Conservation (phyloP, 2,888 invertebrate species). For the Charanyca ferruginea region DNA sequence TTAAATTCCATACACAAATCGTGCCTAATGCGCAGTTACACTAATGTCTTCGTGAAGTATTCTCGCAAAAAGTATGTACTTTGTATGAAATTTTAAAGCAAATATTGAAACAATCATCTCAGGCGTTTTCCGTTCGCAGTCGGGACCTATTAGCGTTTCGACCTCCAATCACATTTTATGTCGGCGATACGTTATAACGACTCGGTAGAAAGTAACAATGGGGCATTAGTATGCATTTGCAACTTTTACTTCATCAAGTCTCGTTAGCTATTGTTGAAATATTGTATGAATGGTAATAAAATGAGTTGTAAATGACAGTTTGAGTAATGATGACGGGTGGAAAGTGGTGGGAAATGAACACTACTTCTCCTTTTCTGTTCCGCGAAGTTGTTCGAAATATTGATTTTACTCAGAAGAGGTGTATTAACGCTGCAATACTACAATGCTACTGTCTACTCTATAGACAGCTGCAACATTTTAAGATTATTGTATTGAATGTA, state of each 20-base stretch:
- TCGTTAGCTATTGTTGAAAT: slow-evolving; percentile 76
- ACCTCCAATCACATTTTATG: slow-evolving; percentile 73
- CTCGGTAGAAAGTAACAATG: slow-evolving; percentile 80
- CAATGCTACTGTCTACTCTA: not conserved
- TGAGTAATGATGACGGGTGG: slow-evolving; percentile 71
- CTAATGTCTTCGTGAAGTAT: slow-evolving; percentile 54
- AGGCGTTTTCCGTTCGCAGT: slow-evolving; percentile 62
- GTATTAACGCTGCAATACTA: slow-evolving; percentile 16
- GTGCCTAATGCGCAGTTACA: slow-evolving; percentile 47
- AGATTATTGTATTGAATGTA: not conserved
- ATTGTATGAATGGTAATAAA: slow-evolving; percentile 71
- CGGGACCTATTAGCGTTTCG: slow-evolving; percentile 65
- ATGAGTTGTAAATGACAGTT: slow-evolving; percentile 71
- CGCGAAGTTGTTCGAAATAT: slow-evolving; percentile 46
- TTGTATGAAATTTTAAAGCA: slow-evolving; percentile 65
- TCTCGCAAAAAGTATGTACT: slow-evolving; percentile 31
- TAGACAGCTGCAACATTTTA: not conserved
- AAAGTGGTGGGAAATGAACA: slow-evolving; percentile 51
- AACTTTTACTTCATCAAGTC: slow-evolving; percentile 81
- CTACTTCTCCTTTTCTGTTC: slow-evolving; percentile 11
- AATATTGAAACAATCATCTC: slow-evolving; percentile 58
- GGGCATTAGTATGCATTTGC: slow-evolving; percentile 81
- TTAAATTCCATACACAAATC: slow-evolving; percentile 58
- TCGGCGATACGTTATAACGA: slow-evolving; percentile 72
- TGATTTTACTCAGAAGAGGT: slow-evolving; percentile 27